phyloP scores from a whole-genome alignment of 2,888 invertebrate genomes.

The Leucophora obtusa region DNA sequence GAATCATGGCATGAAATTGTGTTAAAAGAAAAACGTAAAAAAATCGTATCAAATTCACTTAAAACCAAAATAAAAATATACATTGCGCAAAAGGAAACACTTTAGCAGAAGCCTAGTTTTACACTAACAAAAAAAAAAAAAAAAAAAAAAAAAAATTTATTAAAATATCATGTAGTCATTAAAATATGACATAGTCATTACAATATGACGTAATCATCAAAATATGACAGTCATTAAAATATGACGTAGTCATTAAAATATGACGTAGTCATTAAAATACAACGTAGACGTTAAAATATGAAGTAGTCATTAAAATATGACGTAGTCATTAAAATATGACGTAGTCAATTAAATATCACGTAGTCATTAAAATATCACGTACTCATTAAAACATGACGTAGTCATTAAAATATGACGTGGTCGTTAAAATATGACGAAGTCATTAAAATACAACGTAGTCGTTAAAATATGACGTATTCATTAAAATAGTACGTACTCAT shows the following conservation, averaged over 20 bases:
- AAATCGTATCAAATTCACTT: background rate
- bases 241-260: background rate
- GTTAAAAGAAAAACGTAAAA: background rate
- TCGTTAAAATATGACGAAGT: background rate
- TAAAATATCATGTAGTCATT: background rate
- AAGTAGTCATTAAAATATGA: background rate
- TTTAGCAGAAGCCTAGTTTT: no score
- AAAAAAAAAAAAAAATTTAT: no score
- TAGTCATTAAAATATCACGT: background rate
- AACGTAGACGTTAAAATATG: background rate
- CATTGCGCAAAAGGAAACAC: no score
- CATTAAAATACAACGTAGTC: no score
- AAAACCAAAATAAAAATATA: background rate
- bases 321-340: background rate
- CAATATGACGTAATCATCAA: background rate
- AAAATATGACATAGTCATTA: background rate
- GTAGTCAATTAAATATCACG: background rate
- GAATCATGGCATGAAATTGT: no score
- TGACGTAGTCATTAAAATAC: background rate
- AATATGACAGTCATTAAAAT: background rate
- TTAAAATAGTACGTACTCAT: background rate
- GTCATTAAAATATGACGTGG: background rate
- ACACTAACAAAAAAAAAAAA: no score
- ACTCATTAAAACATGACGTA: background rate
- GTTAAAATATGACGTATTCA: background rate